Evolutionary conservation across 2,888 invertebrate genomes (phyloP), one percentile per base, ranked within the genome.

Genomic region (Syritta pipiens): DNA sequence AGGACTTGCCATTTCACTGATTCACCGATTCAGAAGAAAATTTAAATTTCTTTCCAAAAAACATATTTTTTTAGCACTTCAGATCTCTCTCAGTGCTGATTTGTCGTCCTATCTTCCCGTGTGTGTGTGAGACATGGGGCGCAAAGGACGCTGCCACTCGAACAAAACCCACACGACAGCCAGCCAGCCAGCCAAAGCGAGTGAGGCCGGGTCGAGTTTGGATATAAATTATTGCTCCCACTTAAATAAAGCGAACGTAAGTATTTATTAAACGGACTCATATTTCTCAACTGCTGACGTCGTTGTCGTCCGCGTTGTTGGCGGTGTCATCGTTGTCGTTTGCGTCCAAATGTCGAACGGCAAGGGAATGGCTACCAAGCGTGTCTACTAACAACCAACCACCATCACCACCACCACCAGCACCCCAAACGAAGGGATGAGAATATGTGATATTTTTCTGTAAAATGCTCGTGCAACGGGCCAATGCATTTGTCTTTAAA

Each of bases 251-350:
- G 72, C 77, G 17, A 77, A 77, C 77, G 77, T 72, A 77, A 77
- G 77, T 77, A 77, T 72, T 77, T 77, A 77, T 77, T 77, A 77
- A 77, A 72, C 77, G 65, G 24, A 55, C 59, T 77, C 77, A 77
- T 77, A 77, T 77, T 72, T 72, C 53, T 67, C 72, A 72, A 22
- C 46, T 53, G 63, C 59, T 72, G 72, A 72, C 65, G 42, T 59
- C 51, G 53, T 44, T 20, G 57, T 35, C 30, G 59, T 59, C n/a
- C n/a, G n/a, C n/a, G n/a, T n/a, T n/a, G n/a, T n/a, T n/a, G n/a
- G n/a, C n/a, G n/a, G n/a, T 20, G 57, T 35, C 30, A 53, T 59
- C 53, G 46, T 77, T 60, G 26, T 72, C 63, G 63, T 59, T 17
- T 37, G 37, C n/a, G n/a, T n/a, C 68, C 53, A 72, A 77, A 71